Percentiles rank a stretch among this genome's conserved stretches.
These are phyloP conservation scores for Chlorodrepanis virens DNA, from an alignment of 2,113 vertebrate species.

Conservation along the genomic window DNA sequence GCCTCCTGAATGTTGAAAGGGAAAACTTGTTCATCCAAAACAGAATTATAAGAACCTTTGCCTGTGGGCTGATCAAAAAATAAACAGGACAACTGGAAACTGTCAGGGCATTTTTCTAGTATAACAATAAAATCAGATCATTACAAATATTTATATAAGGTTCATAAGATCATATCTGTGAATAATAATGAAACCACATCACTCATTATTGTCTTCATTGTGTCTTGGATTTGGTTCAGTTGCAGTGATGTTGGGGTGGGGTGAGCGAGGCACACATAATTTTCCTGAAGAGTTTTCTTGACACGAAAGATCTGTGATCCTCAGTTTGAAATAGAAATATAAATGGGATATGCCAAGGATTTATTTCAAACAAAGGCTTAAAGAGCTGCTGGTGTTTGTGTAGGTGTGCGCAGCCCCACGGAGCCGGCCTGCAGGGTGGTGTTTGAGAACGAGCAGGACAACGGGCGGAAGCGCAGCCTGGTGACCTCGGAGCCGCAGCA, in stretches of 20 bases:
- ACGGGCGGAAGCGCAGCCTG: slow-evolving; percentile 86
- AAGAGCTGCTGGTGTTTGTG: not conserved
- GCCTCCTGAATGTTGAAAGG: not conserved
- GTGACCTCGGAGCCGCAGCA: slow-evolving; percentile 89
- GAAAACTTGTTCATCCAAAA: not conserved
- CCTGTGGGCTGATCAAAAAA: not conserved
- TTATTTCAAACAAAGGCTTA: not conserved
- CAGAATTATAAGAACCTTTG: not conserved
- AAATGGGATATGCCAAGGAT: not conserved
- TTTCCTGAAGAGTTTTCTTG: not conserved
- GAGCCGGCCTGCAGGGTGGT: slow-evolving; percentile 87
- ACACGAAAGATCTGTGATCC: fast-evolving
- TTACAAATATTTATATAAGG: not conserved
- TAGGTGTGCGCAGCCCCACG: slow-evolving; percentile 82
- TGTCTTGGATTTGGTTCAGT: not conserved
- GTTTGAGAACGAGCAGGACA: slow-evolving; percentile 92
- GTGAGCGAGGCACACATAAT: fast-evolving
- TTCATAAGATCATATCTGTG: not conserved
- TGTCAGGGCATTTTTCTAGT: not conserved
- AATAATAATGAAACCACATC: not conserved
- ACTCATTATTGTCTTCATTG: not conserved
- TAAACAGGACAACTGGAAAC: not conserved
- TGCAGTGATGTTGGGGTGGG: not conserved
- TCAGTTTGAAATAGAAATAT: not conserved
- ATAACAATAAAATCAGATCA: not conserved